Evolutionary conservation across 1,140 invertebrate species (phyloP).

Genomic region (Drosophila sechellia): DNA sequence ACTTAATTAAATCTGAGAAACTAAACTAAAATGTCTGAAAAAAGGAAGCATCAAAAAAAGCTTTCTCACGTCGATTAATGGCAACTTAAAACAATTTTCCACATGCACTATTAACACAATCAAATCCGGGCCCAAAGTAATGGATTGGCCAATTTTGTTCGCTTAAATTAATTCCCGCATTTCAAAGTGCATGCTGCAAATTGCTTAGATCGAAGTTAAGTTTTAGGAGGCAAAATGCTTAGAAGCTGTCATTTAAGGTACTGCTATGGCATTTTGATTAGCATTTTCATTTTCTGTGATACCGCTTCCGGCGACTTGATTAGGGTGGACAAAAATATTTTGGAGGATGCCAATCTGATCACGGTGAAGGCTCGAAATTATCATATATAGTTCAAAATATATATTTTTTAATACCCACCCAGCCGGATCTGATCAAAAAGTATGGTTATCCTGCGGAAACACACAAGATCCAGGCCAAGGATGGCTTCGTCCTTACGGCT

Average conservation of each 20-base stretch:
- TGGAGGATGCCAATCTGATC: slow-evolving; percentile 31
- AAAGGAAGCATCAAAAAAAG: background rate
- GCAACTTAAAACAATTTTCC: slow-evolving; percentile 1
- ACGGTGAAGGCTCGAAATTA: slow-evolving; percentile 4
- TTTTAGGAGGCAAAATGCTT: slow-evolving; percentile 3
- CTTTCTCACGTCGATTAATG: background rate
- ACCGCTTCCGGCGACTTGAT: background rate
- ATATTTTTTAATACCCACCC: background rate
- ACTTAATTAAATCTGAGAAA: no score
- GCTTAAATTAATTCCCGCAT: slow-evolving; percentile 3
- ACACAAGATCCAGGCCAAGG: slow-evolving; percentile 85
- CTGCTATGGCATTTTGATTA: background rate
- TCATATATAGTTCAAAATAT: background rate
- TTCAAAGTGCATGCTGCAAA: slow-evolving; percentile 16
- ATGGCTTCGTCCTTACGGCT: slow-evolving; percentile 86
- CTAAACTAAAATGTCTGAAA: background rate
- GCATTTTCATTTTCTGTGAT: slow-evolving; percentile 4
- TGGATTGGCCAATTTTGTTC: slow-evolving; percentile 27
- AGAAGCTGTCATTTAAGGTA: background rate
- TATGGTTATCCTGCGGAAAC: slow-evolving; percentile 87
- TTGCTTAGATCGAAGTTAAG: background rate
- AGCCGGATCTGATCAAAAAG: slow-evolving; percentile 84
- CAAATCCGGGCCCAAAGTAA: background rate
- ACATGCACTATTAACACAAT: background rate
- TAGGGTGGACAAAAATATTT: slow-evolving; percentile 6